Evolutionary conservation across 2,797 vertebrate species (phyloP), one percentile per base, ranked within the genome.

Genomic region (Neopelma chrysocephalum): DNA sequence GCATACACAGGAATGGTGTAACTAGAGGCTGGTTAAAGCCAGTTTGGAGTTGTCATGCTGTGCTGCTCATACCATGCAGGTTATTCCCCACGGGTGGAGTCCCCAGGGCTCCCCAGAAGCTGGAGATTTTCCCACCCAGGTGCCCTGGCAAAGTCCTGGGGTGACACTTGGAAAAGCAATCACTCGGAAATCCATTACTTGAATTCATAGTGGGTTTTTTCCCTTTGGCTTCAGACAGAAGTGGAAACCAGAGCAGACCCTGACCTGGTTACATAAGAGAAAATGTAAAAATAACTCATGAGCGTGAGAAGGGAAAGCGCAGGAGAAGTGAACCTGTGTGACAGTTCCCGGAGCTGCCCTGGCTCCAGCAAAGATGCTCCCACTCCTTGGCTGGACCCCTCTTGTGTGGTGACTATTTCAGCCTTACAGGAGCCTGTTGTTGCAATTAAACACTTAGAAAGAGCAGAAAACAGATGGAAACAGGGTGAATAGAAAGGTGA

Each of bases 181-280:
- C n/a, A 27, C 16, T 40, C 61, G 77, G 58, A 92, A 92, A 54
- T 31, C 58, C 25, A 10, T 50, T 89, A 47, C 56, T 89, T 90
- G 53, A 77, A 71, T 82, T 81, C 18, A 31, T 19, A 40, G 60
- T 73, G 72, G 9, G 2, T 29, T 88, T 91, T 96, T 58, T 51
- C 29, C 40, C 78, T 94, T 92, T 84, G 76, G 58, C 77, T 92
- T 89, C 88, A 84, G 50, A 53, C 77, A 73, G 62, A 78, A 89
- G 66, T 60, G 36, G 62, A 93, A 96, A 95, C 32, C 72, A 93
- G 90, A 91, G 75, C 94, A 95, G 71, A 88, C 43, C 65, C 86
- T 80, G 90, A 85, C 93, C 87, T 71, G 88, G 57, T 94, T 95
- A 75, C 45, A 21, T 92, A 95, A 96, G 68, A 77, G 48, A 93